Percentiles rank a stretch among this genome's conserved stretches.
phyloP scores from a whole-genome alignment of 2,113 vertebrate genomes.

The Orthonyx spaldingii region DNA sequence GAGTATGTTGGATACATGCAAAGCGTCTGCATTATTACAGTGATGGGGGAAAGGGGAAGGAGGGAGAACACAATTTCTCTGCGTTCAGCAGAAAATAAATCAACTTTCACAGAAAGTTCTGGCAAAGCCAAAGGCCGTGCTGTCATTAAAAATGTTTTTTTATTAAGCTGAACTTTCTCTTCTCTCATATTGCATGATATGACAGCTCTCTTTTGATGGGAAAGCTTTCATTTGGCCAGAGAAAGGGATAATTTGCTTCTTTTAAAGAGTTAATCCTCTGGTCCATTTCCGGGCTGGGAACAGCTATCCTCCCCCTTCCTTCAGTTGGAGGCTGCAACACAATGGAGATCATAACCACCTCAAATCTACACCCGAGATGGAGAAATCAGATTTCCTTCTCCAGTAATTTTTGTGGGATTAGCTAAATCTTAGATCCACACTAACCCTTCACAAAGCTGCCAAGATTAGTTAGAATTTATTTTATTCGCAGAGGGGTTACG shows the following conservation, averaged over 20 bases:
- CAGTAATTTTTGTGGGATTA: slow-evolving; percentile 88
- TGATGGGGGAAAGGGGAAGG: not conserved
- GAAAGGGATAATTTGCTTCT: slow-evolving; percentile 69
- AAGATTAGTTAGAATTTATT: slow-evolving; percentile 94
- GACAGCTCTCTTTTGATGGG: slow-evolving; percentile 69
- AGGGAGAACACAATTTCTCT: slow-evolving; percentile 13
- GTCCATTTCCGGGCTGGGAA: slow-evolving; percentile 61
- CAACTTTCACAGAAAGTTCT: slow-evolving; percentile 35
- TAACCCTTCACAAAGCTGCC: slow-evolving; percentile 90
- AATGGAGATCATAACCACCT: slow-evolving; percentile 82
- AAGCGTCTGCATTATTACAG: not conserved
- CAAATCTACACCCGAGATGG: slow-evolving; percentile 82
- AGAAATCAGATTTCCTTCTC: slow-evolving; percentile 89
- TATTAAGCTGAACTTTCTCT: slow-evolving; percentile 41
- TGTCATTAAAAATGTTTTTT: slow-evolving; percentile 35
- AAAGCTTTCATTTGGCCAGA: slow-evolving; percentile 64
- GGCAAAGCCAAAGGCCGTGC: not conserved
- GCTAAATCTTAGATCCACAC: slow-evolving; percentile 85
- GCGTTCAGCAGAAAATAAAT: slow-evolving; percentile 35
- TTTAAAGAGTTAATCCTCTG: slow-evolving; percentile 69
- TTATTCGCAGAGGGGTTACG: slow-evolving; percentile 74
- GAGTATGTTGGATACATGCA: not conserved
- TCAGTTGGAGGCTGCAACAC: slow-evolving; percentile 61
- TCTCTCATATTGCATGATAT: slow-evolving; percentile 62
- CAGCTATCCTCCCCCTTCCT: slow-evolving; percentile 56